These are phyloP conservation scores for Enteromius argenteus DNA, from an alignment of 2,797 vertebrate genomes.

Conservation along the genomic window DNA sequence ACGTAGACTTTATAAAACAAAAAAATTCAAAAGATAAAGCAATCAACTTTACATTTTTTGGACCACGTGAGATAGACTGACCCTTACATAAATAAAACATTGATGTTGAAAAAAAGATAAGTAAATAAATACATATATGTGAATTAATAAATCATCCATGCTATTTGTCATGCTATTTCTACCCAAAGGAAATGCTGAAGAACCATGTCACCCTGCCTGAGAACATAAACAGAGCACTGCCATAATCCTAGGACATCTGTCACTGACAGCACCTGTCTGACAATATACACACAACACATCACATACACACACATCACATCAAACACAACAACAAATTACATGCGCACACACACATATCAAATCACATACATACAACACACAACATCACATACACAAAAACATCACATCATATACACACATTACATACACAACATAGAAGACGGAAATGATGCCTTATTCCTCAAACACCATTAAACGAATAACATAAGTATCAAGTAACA, in stretches of 20 bases:
- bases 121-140: not conserved
- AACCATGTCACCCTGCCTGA: not conserved
- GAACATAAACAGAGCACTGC: conserved; percentile 14
- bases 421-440: too few species aligned
- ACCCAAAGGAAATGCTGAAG: not conserved
- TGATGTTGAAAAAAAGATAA: not conserved
- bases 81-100: not conserved
- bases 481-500: not conserved
- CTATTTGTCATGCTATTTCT: not conserved
- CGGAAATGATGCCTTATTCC: not conserved
- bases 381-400: not conserved
- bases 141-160: not conserved
- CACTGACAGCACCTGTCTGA: conserved; percentile 38
- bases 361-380: not conserved
- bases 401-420: not conserved
- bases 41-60: not conserved
- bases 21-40: not conserved
- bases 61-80: not conserved
- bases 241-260: conserved; percentile 45
- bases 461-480: not conserved
- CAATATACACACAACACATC: conserved; percentile 6
- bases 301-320: too few species aligned
- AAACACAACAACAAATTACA: too few species aligned
- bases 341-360: too few species aligned
- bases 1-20: too few species aligned